phyloP scores from a whole-genome alignment of 2,113 vertebrate genomes.

The Mystacornis crossleyi region DNA sequence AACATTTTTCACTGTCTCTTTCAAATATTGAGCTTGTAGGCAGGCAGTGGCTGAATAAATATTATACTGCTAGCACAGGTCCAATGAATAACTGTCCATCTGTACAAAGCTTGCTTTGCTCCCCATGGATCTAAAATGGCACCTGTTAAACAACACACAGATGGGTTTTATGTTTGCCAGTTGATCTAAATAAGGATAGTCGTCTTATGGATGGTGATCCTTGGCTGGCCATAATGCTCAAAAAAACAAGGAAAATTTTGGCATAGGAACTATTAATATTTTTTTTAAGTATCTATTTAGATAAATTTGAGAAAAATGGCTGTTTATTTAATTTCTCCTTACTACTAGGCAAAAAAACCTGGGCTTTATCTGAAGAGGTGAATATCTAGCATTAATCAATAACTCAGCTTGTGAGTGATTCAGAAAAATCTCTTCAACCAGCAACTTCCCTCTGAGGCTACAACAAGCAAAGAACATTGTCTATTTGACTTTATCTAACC shows the following conservation, averaged over 20 bases:
- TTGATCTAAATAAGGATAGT: conserved; percentile 55
- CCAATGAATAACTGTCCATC: conserved; percentile 57
- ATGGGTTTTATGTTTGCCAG: conserved; percentile 64
- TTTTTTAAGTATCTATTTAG: background rate
- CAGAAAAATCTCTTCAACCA: conserved; percentile 9
- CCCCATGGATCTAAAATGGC: conserved; percentile 64
- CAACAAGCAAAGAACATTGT: background rate
- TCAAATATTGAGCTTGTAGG: conserved; percentile 10
- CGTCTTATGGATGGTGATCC: conserved; percentile 13
- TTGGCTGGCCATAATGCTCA: conserved; percentile 4
- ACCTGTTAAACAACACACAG: conserved; percentile 68
- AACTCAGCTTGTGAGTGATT: background rate
- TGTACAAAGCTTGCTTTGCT: conserved; percentile 60
- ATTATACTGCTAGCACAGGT: conserved; percentile 13
- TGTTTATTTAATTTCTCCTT: background rate
- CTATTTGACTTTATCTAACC: background rate
- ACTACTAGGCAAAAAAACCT: background rate
- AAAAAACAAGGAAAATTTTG: background rate
- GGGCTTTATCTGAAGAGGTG: background rate
- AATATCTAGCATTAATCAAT: conserved; percentile 23
- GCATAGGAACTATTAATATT: background rate
- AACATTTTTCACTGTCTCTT: conserved; percentile 7
- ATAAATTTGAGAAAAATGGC: background rate
- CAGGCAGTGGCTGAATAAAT: conserved; percentile 44
- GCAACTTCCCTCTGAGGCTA: background rate